Percentiles rank a stretch among this genome's conserved stretches.
Conservation (phyloP, 1,140 invertebrate genomes). For the Diuraphis noxia region DNA sequence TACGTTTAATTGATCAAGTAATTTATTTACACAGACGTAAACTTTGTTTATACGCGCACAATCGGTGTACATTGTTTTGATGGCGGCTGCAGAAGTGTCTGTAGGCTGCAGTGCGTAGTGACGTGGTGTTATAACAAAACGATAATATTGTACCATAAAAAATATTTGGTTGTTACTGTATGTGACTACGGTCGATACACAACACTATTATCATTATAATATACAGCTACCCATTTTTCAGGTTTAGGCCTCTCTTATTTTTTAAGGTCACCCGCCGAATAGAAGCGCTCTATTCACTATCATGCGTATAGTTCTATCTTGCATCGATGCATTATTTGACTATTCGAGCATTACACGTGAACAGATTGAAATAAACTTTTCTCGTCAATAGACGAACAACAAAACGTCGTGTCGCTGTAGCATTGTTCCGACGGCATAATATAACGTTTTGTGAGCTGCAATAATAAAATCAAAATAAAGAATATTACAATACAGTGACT, state of each 20-base stretch:
- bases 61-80: not conserved
- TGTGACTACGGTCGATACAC: not conserved
- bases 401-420: not conserved
- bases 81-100: not conserved
- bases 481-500: not conserved
- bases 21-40: not conserved
- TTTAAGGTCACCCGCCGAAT: not conserved
- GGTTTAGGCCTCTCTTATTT: not conserved
- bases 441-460: too few relatives aligned
- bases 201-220: not conserved
- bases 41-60: not conserved
- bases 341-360: not conserved
- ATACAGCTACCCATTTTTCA: not conserved
- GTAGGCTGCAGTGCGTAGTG: not conserved
- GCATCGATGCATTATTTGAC: not conserved
- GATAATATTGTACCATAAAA: not conserved
- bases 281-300: not conserved
- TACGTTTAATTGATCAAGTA: not conserved
- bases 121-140: not conserved
- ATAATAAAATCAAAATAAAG: not conserved
- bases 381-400: not conserved
- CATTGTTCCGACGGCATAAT: not conserved
- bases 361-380: not conserved
- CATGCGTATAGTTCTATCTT: not conserved
- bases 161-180: not conserved